Percentiles rank a stretch among this genome's conserved stretches.
Conservation (phyloP, 2,113 vertebrate species). For the Alosa alosa region DNA sequence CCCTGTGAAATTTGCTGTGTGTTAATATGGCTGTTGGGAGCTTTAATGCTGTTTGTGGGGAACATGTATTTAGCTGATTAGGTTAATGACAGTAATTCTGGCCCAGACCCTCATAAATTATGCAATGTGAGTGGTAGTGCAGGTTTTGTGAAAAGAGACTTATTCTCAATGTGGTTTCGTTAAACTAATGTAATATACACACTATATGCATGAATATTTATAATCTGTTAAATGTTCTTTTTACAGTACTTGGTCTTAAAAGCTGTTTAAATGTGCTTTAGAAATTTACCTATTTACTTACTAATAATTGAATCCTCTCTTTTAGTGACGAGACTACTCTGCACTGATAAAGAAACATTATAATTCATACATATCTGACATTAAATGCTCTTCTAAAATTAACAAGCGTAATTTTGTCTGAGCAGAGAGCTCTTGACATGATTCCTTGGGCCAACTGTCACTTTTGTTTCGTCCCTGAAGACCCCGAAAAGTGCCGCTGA, state of each 20-base stretch:
- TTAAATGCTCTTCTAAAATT: too few relatives aligned
- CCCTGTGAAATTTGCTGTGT: neutral
- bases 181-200: neutral
- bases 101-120: neutral
- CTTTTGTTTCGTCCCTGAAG: conserved; percentile 42
- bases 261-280: neutral
- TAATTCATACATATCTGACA: too few relatives aligned
- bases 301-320: neutral
- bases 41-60: neutral
- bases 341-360: neutral
- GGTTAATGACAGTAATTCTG: neutral
- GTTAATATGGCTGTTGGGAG: conserved; percentile 1
- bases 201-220: too few relatives aligned
- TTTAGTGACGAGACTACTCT: neutral
- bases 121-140: neutral
- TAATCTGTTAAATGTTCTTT: neutral
- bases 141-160: neutral
- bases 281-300: neutral
- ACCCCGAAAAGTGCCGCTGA: conserved; percentile 28
- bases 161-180: neutral
- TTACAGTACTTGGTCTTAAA: neutral
- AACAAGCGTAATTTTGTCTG: conserved; percentile 2
- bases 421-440: conserved; percentile 29
- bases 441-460: conserved; percentile 47
- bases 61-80: neutral